phyloP scores from a whole-genome alignment of 2,888 invertebrate genomes.

The Rugalucina vietnamica region DNA sequence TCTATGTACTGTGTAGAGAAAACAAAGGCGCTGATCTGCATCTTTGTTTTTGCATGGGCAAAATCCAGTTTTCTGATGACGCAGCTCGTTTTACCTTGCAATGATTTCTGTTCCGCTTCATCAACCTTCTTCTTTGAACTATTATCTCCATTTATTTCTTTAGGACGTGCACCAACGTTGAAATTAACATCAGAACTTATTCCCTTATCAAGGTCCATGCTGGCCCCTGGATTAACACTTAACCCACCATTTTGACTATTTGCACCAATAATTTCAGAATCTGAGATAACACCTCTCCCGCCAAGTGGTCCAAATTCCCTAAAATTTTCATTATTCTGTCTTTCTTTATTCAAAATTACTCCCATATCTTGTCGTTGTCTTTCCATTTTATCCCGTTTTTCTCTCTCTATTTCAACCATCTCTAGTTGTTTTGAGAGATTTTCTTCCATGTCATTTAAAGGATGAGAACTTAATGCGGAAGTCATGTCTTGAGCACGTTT shows the following conservation, averaged over 20 bases:
- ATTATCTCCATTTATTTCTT: slow-evolving; percentile 35
- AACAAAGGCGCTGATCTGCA: too few species aligned
- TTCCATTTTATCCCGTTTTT: slow-evolving; percentile 44
- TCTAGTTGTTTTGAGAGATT: slow-evolving; percentile 40
- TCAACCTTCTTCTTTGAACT: background rate
- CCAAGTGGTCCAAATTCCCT: background rate
- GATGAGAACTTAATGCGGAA: slow-evolving; percentile 47
- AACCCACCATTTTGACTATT: background rate
- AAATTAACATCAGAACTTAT: slow-evolving; percentile 23
- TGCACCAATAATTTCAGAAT: slow-evolving; percentile 1
- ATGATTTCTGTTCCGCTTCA: background rate
- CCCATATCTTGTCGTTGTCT: slow-evolving; percentile 23
- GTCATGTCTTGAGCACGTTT: slow-evolving; percentile 47
- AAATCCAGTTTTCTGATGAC: too few species aligned
- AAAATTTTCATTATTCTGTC: slow-evolving; percentile 40
- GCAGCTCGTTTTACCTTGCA: too few species aligned
- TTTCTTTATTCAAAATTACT: background rate
- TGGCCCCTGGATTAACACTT: background rate
- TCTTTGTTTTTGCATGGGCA: too few species aligned
- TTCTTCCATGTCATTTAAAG: slow-evolving; percentile 39
- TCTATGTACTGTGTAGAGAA: too few species aligned
- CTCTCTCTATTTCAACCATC: slow-evolving; percentile 33
- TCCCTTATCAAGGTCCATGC: background rate
- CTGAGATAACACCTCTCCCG: background rate
- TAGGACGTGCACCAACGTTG: slow-evolving; percentile 25